Evolutionary conservation across 2,888 invertebrate genomes (phyloP), one percentile per base, ranked within the genome.

Genomic region (Drosophila austrosaltans): DNA sequence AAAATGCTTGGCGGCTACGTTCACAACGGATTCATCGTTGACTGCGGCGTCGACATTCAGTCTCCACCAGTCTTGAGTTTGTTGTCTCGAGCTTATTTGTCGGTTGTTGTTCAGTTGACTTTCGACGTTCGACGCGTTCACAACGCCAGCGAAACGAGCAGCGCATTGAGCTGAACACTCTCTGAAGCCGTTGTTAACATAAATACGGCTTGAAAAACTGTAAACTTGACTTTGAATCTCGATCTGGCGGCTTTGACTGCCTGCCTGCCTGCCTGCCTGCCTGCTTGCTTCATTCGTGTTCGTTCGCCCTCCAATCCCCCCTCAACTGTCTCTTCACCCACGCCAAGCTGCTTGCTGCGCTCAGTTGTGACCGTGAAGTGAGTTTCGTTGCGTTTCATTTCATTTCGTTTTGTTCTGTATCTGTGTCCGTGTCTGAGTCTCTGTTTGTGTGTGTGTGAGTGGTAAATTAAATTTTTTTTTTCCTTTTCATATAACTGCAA

Each of bases 151-250:
- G 63, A n/a, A 54, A 22, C 25, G 30, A 16, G 53, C 39, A 8
- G 12, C 3, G 20, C 30, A 12, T 48, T 44, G 28, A 25, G 48
- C 36, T 61, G 32, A 25, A 10, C 20, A 7, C 28, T 22, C 8
- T 7, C 8, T 7, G 48, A 25, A 10, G 48, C 48, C 22, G 44
- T 7, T 22, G 20, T 3, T n/a, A 48, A 48, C 36, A 36, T 36
- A 36, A 36, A 36, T 8, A 36, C 22, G 48, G 48, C 48, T 48
- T 48, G 48, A 48, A 48, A 16, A 48, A 16, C 36, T 68, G 65
- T 71, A 86, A 73, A 76, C 75, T 78, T 81, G 76, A 76, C 76
- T 82, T 72, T 70, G 79, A 74, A 68, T 78, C 75, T 64, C 63
- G 66, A 74, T 74, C 75, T 59, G 53, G 36, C 36, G 36, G 7